Evolutionary conservation across 2,797 vertebrate genomes (phyloP).

Genomic region (Cossypha polioptera): DNA sequence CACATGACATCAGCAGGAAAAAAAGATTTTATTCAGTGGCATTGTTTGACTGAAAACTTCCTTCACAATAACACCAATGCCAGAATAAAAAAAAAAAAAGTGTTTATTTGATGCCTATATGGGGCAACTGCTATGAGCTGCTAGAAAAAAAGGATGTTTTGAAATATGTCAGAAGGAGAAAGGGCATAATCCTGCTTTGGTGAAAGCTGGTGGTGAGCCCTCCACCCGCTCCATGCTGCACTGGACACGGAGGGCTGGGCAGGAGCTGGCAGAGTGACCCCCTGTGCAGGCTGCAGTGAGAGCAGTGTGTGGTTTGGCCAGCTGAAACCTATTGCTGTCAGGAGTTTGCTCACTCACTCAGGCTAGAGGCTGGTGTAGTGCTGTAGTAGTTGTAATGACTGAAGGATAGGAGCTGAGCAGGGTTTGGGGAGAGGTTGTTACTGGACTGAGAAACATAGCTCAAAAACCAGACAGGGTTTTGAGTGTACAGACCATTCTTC

Average conservation of each 20-base stretch:
- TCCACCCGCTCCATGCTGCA: neutral
- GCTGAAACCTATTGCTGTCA: neutral
- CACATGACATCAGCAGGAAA: neutral
- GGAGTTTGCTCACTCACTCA: neutral
- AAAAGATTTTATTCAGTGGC: neutral
- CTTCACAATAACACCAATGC: neutral
- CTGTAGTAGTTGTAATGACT: neutral
- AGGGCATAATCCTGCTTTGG: neutral
- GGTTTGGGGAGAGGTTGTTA: neutral
- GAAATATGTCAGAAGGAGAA: neutral
- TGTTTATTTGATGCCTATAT: slow-evolving; percentile 3
- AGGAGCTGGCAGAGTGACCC: rapidly evolving
- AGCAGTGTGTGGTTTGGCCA: neutral
- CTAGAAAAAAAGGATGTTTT: slow-evolving; percentile 6
- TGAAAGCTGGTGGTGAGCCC: neutral
- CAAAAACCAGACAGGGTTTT: neutral
- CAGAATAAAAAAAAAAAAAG: neutral
- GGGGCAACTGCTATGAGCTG: neutral
- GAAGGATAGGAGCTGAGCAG: neutral
- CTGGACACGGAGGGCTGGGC: rapidly evolving
- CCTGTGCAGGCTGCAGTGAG: rapidly evolving
- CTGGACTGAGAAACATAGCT: neutral
- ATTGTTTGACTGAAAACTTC: slow-evolving; percentile 36
- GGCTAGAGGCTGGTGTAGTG: neutral
- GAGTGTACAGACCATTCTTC: neutral